phyloP scores from a whole-genome alignment of 2,797 vertebrate species.

The Fundulus diaphanus region DNA sequence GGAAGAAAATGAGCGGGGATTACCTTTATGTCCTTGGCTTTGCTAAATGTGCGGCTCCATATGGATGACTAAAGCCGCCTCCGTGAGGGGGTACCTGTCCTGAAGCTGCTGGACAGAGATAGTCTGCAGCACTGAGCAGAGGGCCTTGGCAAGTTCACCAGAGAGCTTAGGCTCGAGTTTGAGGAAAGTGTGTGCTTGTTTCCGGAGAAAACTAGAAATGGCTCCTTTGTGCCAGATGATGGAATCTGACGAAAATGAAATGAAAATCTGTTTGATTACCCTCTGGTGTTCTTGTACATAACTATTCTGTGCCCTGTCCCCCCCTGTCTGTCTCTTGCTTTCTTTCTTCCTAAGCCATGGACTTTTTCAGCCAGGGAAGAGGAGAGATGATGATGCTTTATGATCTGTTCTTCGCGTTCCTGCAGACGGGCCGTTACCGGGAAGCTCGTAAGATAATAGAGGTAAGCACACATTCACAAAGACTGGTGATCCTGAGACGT shows the following conservation, averaged over 20 bases:
- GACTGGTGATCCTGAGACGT: not conserved
- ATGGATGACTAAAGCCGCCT: slow-evolving; percentile 27
- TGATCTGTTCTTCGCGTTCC: slow-evolving; percentile 93
- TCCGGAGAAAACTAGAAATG: slow-evolving; percentile 38
- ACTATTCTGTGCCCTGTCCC: slow-evolving; percentile 36
- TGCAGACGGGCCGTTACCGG: slow-evolving; percentile 89
- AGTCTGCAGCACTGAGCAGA: slow-evolving; percentile 56
- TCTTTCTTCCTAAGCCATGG: slow-evolving; percentile 83
- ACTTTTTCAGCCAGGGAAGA: slow-evolving; percentile 86
- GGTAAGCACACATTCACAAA: slow-evolving; percentile 76
- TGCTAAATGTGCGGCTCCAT: slow-evolving; percentile 39
- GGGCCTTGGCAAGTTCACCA: slow-evolving; percentile 64
- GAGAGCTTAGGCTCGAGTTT: slow-evolving; percentile 60
- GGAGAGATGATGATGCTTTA: slow-evolving; percentile 95
- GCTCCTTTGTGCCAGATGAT: slow-evolving; percentile 58
- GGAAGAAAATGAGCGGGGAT: slow-evolving; percentile 21
- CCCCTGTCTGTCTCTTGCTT: slow-evolving; percentile 4
- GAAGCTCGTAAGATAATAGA: slow-evolving; percentile 96
- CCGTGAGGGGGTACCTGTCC: slow-evolving; percentile 55
- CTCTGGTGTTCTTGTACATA: slow-evolving; percentile 31
- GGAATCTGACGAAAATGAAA: slow-evolving; percentile 39
- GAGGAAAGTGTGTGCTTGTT: slow-evolving; percentile 17
- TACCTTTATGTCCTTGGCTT: slow-evolving; percentile 28
- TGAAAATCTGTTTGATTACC: slow-evolving; percentile 41
- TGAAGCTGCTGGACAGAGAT: slow-evolving; percentile 69